Percentiles rank a stretch among this genome's conserved stretches.
Evolutionary conservation across 1,140 invertebrate genomes (phyloP).

Genomic region (Nilaparvata lugens): DNA sequence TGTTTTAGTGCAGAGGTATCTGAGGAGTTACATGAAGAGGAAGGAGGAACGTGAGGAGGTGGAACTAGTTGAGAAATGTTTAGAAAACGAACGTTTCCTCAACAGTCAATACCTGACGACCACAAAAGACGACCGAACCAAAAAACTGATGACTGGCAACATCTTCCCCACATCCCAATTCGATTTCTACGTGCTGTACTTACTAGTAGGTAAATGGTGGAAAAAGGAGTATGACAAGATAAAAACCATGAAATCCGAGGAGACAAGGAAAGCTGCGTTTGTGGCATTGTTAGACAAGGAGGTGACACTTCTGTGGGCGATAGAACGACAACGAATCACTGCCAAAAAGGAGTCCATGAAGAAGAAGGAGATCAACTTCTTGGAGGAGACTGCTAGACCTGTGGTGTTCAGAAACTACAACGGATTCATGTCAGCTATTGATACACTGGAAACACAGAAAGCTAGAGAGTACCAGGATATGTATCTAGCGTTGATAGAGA

Average conservation of each 20-base stretch:
- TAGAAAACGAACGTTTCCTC: neutral
- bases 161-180: conserved; percentile 46
- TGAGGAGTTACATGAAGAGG: neutral
- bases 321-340: conserved; percentile 46
- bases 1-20: conserved; percentile 10
- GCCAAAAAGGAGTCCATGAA: conserved; percentile 42
- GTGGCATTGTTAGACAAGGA: conserved; percentile 50
- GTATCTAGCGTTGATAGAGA: conserved; percentile 43
- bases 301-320: conserved; percentile 47
- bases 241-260: conserved; percentile 43
- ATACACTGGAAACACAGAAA: conserved; percentile 53
- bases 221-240: conserved; percentile 46
- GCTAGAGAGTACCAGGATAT: conserved; percentile 48
- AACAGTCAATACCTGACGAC: neutral
- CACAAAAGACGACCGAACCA: conserved; percentile 35
- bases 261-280: conserved; percentile 48
- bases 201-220: conserved; percentile 52
- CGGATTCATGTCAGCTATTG: conserved; percentile 47
- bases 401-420: conserved; percentile 49
- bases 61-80: neutral
- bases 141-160: conserved; percentile 44
- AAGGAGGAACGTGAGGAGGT: neutral
- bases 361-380: conserved; percentile 44
- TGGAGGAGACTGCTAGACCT: conserved; percentile 50
- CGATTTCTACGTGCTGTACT: conserved; percentile 54